Percentiles rank a stretch among this genome's conserved stretches.
These are phyloP conservation scores for Dromaius novaehollandiae DNA, from an alignment of 2,113 vertebrate genomes.

Conservation along the genomic window DNA sequence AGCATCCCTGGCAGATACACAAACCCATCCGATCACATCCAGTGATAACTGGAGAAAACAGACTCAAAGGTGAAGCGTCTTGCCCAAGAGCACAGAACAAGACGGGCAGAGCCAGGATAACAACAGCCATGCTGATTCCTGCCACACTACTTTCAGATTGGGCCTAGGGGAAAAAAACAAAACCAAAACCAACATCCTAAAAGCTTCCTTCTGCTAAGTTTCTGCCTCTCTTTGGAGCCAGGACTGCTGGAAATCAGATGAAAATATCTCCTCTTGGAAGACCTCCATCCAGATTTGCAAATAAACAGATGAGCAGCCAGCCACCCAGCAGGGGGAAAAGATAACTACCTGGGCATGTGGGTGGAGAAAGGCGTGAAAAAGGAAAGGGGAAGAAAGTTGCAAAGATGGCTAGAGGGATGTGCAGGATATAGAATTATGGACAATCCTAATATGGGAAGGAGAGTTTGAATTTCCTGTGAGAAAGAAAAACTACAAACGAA, in stretches of 20 bases:
- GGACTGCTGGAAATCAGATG: background rate
- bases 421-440: constrained; percentile 10
- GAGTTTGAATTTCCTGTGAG: constrained; percentile 33
- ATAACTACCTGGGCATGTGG: background rate
- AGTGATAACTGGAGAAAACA: background rate
- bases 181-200: background rate
- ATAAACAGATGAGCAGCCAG: constrained; percentile 50
- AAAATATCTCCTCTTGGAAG: background rate
- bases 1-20: background rate
- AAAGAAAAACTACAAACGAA: constrained; percentile 31
- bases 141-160: background rate
- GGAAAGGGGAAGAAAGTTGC: background rate
- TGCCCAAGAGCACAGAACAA: background rate
- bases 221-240: background rate
- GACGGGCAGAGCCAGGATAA: background rate
- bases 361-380: background rate
- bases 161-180: background rate
- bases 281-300: constrained; percentile 16
- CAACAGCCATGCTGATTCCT: background rate
- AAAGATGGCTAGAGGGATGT: background rate
- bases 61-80: background rate
- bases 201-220: background rate
- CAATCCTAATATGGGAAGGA: constrained; percentile 8
- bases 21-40: background rate
- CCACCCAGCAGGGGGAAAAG: background rate